Conservation (phyloP, 2,888 invertebrate species). For the Epirrhoe tristata region DNA sequence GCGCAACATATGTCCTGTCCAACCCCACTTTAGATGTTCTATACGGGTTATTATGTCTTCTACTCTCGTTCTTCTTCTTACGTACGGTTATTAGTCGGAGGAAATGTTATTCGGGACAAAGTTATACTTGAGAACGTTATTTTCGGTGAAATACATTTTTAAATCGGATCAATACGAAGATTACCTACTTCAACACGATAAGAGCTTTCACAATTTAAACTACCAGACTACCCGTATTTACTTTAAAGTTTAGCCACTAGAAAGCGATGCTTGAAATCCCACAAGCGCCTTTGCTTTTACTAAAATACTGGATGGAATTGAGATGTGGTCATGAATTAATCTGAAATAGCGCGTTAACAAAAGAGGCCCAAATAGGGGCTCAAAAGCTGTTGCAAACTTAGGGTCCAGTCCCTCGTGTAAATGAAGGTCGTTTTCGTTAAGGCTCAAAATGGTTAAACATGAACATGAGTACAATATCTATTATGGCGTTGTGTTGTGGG, state of each 20-base stretch:
- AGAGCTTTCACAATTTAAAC: no score
- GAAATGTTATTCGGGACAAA: no score
- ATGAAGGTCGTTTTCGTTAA: conserved; percentile 27
- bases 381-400: conserved; percentile 26
- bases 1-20: no score
- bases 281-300: background rate
- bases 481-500: background rate
- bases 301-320: conserved; percentile 10
- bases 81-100: no score
- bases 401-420: conserved; percentile 22
- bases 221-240: background rate
- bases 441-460: conserved; percentile 17
- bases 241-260: background rate
- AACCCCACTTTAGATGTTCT: no score
- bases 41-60: no score
- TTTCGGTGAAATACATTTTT: no score
- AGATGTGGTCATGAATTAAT: conserved; percentile 24
- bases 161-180: no score
- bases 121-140: no score
- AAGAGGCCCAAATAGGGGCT: conserved; percentile 16
- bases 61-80: no score
- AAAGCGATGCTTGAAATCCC: conserved; percentile 1
- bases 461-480: background rate
- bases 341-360: conserved; percentile 18
- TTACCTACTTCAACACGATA: no score